Evolutionary conservation across 2,113 vertebrate genomes (phyloP).

Genomic region (Pollachius pollachius): DNA sequence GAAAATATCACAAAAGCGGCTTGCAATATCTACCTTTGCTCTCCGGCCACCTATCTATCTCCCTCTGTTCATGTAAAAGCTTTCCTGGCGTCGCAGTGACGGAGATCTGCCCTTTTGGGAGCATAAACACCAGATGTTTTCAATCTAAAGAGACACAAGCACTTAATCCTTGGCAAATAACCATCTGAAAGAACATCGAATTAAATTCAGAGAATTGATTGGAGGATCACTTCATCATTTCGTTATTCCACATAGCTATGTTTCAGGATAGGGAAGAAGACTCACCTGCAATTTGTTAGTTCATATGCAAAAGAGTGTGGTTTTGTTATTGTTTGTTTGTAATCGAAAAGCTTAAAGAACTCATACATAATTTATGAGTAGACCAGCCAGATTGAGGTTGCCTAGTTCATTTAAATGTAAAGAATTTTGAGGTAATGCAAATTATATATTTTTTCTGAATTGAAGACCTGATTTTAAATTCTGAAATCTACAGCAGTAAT

Average conservation of each 20-base stretch:
- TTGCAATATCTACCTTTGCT: not conserved
- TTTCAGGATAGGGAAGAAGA: not conserved
- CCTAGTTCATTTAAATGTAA: too few relatives aligned
- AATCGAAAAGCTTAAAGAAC: too few relatives aligned
- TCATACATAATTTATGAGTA: too few relatives aligned
- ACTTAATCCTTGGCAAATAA: constrained; percentile 38
- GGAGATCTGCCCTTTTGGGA: constrained; percentile 18
- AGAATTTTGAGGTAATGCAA: too few relatives aligned
- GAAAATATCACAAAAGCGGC: too few relatives aligned
- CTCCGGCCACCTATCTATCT: not conserved
- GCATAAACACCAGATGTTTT: constrained; percentile 56
- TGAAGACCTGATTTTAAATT: too few relatives aligned
- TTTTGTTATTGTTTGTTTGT: not conserved
- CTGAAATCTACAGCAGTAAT: too few relatives aligned
- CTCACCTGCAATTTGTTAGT: not conserved
- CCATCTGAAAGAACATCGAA: constrained; percentile 18
- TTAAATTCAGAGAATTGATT: constrained; percentile 17
- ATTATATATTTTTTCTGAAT: too few relatives aligned
- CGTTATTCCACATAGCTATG: not conserved
- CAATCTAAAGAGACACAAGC: constrained; percentile 38
- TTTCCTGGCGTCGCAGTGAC: constrained; percentile 1
- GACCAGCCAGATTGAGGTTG: too few relatives aligned
- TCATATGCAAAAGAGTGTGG: not conserved
- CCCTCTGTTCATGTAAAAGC: not conserved
- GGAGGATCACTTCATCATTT: constrained; percentile 1